Conservation (phyloP, 2,797 vertebrate species). For the Anas acuta region DNA sequence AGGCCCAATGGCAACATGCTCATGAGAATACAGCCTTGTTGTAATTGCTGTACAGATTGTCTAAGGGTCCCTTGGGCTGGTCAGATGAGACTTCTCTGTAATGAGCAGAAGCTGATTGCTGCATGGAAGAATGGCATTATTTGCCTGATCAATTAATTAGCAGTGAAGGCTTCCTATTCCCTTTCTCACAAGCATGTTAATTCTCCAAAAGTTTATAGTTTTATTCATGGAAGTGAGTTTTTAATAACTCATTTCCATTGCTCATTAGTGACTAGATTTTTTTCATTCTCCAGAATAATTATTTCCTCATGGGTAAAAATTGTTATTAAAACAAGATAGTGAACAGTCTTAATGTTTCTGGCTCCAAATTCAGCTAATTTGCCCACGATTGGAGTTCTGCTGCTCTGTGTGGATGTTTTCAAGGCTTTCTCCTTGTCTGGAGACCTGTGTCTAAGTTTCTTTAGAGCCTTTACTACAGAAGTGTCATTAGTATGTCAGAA, state of each 20-base stretch:
- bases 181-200: not conserved
- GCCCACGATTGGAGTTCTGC: not conserved
- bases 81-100: not conserved
- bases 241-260: not conserved
- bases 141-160: constrained; percentile 12
- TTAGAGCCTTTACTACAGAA: not conserved
- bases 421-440: not conserved
- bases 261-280: not conserved
- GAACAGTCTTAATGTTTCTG: not conserved
- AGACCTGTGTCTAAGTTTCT: not conserved
- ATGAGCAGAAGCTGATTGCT: not conserved
- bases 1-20: not conserved
- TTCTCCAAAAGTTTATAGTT: not conserved
- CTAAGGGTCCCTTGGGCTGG: not conserved
- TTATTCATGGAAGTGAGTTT: not conserved
- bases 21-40: not conserved
- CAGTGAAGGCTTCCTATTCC: not conserved
- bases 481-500: not conserved
- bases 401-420: not conserved
- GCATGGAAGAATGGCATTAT: not conserved
- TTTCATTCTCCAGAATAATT: not conserved
- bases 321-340: not conserved
- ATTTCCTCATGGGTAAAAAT: not conserved
- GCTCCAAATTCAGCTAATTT: not conserved
- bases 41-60: not conserved